Conservation (phyloP, 2,113 vertebrate species). For the Paramormyrops kingsleyae region DNA sequence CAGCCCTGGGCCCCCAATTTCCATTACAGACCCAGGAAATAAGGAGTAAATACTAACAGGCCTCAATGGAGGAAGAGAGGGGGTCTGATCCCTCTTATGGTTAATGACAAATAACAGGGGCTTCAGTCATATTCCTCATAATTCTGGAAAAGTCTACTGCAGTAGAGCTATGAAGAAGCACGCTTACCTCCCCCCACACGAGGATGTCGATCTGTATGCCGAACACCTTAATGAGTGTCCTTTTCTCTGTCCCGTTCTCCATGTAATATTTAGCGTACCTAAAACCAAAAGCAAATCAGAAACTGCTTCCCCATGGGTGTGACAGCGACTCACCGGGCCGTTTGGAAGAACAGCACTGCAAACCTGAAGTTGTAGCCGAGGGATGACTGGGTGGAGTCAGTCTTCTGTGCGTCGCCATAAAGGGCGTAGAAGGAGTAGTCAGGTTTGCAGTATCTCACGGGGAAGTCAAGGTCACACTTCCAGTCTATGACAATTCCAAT, state of each 20-base stretch:
- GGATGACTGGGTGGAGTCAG: constrained; percentile 59
- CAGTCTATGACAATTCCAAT: constrained; percentile 86
- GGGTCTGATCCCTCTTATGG: not conserved
- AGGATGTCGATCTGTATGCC: constrained; percentile 85
- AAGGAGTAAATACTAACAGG: not conserved
- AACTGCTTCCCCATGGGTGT: not conserved
- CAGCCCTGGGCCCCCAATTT: not conserved
- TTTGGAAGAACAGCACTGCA: not conserved
- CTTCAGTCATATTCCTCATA: not conserved
- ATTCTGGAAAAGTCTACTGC: not conserved
- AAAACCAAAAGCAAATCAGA: constrained; percentile 10
- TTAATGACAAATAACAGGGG: not conserved
- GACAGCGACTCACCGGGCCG: not conserved
- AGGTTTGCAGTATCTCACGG: constrained; percentile 68
- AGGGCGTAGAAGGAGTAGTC: constrained; percentile 78
- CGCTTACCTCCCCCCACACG: constrained; percentile 79
- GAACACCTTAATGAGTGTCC: constrained; percentile 87
- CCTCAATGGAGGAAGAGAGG: not conserved
- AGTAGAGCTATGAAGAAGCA: not conserved
- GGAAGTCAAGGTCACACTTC: constrained; percentile 83
- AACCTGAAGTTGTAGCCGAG: constrained; percentile 94
- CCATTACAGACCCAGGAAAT: not conserved
- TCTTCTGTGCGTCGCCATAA: constrained; percentile 64
- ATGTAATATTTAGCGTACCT: constrained; percentile 80
- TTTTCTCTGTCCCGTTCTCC: constrained; percentile 57